Base-by-base conservation (phyloP, 2,888 invertebrate species). In the Drosophila dives region DNA sequence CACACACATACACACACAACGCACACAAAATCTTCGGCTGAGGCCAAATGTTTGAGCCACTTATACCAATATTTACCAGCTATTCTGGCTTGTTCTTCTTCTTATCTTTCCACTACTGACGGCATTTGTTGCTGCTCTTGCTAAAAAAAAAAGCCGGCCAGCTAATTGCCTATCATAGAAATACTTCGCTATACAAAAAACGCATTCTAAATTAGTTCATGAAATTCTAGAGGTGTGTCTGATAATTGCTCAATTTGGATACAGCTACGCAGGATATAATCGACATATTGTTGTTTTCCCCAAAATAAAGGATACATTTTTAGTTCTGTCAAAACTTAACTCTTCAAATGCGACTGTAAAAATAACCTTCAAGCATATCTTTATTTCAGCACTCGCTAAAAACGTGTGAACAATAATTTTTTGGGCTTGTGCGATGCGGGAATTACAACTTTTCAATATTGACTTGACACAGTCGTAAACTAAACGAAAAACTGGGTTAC, bases 391-490 rank as follows among this genome's bases (percentile, higher is more conserved):
- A 73, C 68, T 48, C 45, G 58, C 64, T 55, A 38, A 36, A 48
- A 72, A 85, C 36, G 83, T 87, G 87, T 85, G 87, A 85, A 85
- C 68, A 77, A 54, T 20, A 56, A 76, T 66, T 29, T 29, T 29
- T 29, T 69, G 50, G 54, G 82, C 58, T 80, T 72, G 61, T 29
- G 51, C 53, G 51, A 78, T 86, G 83, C 85, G 84, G 84, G 85
- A 66, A 87, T 81, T 73, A 72, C 79, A 79, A 60, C 65, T 56
- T 56, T 59, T 54, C 56, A 75, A 58, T 84, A 84, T 84, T 85
- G 72, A 76, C 74, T 73, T 77, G 75, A 55, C 77, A 75, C 26
- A 69, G 78, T 81, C 77, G 74, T 86, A 86, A 88, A 86, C 63
- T 45, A n/a, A 56, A 64, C 62, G 65, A 59, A 59, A 76, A 80